Evolutionary conservation across 2,888 invertebrate species (phyloP).

Genomic region (Plebejus melissa): DNA sequence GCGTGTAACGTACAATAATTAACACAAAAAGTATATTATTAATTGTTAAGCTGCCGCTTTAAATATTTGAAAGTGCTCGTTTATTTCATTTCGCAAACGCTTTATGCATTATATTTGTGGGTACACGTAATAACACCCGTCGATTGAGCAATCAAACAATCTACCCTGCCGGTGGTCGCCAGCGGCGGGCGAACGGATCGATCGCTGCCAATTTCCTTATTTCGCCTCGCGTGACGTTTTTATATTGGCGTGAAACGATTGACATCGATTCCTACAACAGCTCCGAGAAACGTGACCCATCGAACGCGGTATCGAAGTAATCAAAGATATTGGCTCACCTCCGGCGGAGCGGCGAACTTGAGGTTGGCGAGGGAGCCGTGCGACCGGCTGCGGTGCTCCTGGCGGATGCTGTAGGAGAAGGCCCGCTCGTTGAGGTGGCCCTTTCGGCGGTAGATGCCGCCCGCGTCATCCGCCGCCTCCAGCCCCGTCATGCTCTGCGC

Average conservation of each 20-base stretch:
- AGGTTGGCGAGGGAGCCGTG: conserved; percentile 95
- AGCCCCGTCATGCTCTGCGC: conserved; percentile 84
- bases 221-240: conserved; percentile 12
- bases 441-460: conserved; percentile 91
- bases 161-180: neutral
- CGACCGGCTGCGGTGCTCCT: conserved; percentile 94
- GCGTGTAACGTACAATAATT: conserved; percentile 26
- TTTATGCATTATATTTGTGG: neutral
- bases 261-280: conserved; percentile 3
- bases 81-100: conserved; percentile 7
- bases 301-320: conserved; percentile 4
- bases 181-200: neutral
- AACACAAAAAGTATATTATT: conserved; percentile 19
- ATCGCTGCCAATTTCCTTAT: conserved; percentile 1
- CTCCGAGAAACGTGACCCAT: neutral
- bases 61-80: conserved; percentile 20
- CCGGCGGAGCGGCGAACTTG: conserved; percentile 89
- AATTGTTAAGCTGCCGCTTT: conserved; percentile 19
- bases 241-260: conserved; percentile 5
- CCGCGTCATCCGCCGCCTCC: conserved; percentile 81
- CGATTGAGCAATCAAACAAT: neutral
- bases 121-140: neutral
- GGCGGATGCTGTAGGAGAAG: conserved; percentile 95
- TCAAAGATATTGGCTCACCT: conserved; percentile 53
- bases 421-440: conserved; percentile 95